Evolutionary conservation across 2,888 invertebrate genomes (phyloP), one percentile per base, ranked within the genome.

Genomic region (Diarsia mendica): DNA sequence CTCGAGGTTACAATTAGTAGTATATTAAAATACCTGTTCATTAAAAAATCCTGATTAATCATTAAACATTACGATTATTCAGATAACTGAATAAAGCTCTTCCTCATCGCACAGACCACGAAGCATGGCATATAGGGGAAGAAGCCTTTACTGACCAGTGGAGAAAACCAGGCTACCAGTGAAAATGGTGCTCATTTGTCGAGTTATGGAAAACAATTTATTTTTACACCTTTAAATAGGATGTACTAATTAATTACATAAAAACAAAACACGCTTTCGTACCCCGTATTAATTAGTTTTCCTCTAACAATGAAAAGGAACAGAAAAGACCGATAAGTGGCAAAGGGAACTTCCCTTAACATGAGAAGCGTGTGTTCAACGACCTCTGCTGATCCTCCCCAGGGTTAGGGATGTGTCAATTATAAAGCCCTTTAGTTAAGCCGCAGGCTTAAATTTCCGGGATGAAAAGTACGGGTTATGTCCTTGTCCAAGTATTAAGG

Each of bases 381-480:
- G 13, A 18, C 18, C 33, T 28, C 48, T 66, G 58, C 18, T 48
- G 48, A 65, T 46, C n/a, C 20, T 15, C 23, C 15, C 6, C n/a
- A 18, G 18, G 51, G 1, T 28, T 51, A 51, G 2, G 15, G n/a
- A 11, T 39, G 13, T 33, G 33, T 51, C 8, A 3, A 53, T 60
- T 13, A 77, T 49, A 55, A 49, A 55, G 23, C 68, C 23, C 44
- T 55, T 67, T 10, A n/a, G 49, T 3, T 5, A 18, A 49, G 28
- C 28, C 28, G n/a, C 60, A 70, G 15, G 15, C 13, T 6, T 53
- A 65, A 58, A 70, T 71, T 60, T 65, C 33, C 60, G 46, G 23
- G 15, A 53, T 65, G 18, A 46, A 28, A 78, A 65, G 23, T 63
- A n/a, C 33, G 5, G 20, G 20, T n/a, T 63, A 33, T 58, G 18